Conservation (phyloP, 2,888 invertebrate species). For the Drosophila ustulata region DNA sequence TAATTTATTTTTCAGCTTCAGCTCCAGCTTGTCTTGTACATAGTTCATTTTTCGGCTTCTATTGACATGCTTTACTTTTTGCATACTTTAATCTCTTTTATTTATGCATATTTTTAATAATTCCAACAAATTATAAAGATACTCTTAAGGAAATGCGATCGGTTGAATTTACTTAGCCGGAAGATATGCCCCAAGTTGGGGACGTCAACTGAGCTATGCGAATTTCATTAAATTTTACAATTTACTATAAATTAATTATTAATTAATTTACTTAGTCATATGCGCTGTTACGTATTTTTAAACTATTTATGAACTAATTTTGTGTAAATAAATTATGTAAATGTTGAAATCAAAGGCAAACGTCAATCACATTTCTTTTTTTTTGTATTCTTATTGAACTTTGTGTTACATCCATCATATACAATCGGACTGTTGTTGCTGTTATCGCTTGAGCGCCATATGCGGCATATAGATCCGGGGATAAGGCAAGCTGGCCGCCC, state of each 20-base stretch:
- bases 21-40: constrained; percentile 63
- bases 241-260: constrained; percentile 54
- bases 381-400: background rate
- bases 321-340: constrained; percentile 80
- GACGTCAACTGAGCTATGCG: constrained; percentile 19
- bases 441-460: constrained; percentile 51
- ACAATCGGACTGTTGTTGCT: constrained; percentile 8
- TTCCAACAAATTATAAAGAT: constrained; percentile 15
- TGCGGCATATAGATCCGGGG: constrained; percentile 57
- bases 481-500: constrained; percentile 46
- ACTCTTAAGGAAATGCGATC: constrained; percentile 9
- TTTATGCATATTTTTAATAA: constrained; percentile 56
- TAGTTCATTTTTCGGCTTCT: constrained; percentile 61
- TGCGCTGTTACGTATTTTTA: constrained; percentile 81
- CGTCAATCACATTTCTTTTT: background rate
- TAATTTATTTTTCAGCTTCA: constrained; percentile 58
- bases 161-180: constrained; percentile 46
- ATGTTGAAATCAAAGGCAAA: constrained; percentile 43
- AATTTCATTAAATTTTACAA: constrained; percentile 34
- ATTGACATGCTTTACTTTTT: constrained; percentile 17
- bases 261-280: constrained; percentile 78
- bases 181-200: background rate
- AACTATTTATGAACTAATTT: constrained; percentile 78
- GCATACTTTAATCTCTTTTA: constrained; percentile 41
- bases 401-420: background rate